These are phyloP conservation scores for Aleiodes sp. DNA, from an alignment of 1,140 invertebrate species.

Conservation along the genomic window DNA sequence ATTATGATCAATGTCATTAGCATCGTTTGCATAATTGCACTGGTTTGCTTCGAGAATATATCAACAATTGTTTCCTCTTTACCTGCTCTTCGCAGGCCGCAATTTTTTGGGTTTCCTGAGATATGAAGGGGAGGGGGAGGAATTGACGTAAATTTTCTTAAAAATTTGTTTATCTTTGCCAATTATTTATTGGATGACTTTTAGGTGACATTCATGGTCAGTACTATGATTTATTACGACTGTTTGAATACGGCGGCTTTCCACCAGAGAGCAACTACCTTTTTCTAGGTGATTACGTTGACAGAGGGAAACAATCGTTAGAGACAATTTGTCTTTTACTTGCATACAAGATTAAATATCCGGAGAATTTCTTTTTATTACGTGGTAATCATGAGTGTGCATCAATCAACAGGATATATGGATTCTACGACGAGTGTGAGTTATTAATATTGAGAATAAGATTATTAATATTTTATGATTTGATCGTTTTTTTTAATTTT, in stretches of 20 bases:
- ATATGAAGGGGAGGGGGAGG: too few species aligned
- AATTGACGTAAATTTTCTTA: neutral
- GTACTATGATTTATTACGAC: constrained; percentile 96
- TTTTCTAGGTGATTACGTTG: constrained; percentile 92
- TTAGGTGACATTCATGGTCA: constrained; percentile 98
- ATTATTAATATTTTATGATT: neutral
- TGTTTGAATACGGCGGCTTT: constrained; percentile 99
- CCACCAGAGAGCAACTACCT: constrained; percentile 99
- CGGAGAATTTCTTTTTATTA: constrained; percentile 89
- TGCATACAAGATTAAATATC: constrained; percentile 96
- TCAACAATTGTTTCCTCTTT: neutral
- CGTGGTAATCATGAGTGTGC: constrained; percentile 90
- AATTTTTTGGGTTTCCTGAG: neutral
- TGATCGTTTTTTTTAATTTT: too few species aligned
- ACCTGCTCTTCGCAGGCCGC: neutral
- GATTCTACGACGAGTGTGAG: constrained; percentile 94
- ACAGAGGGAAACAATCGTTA: constrained; percentile 85
- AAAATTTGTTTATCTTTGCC: constrained; percentile 1
- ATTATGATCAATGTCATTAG: constrained; percentile 9
- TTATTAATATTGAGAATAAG: neutral
- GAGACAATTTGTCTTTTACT: constrained; percentile 94
- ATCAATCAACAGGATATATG: constrained; percentile 95
- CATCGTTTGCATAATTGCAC: constrained; percentile 19
- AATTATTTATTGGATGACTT: neutral
- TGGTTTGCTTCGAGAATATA: too few species aligned